These are phyloP conservation scores for Oegoconia quadripuncta DNA, from an alignment of 2,888 invertebrate species.

Conservation along the genomic window DNA sequence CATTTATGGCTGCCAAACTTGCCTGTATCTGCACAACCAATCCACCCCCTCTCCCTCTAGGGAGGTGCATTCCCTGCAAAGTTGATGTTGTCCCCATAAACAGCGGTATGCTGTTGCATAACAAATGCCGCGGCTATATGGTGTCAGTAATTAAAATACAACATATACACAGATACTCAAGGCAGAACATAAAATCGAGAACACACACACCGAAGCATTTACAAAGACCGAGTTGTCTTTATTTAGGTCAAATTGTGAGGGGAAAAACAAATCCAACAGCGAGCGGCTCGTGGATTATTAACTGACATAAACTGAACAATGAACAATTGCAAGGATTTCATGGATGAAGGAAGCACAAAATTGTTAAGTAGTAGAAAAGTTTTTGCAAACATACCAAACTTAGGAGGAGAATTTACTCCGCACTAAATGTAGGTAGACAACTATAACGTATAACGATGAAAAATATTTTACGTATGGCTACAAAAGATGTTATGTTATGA, in stretches of 20 bases:
- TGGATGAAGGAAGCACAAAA: no score
- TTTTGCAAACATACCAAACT: no score
- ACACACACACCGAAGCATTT: background rate
- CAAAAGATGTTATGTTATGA: no score
- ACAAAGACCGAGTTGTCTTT: constrained; percentile 17
- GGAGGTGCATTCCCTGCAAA: constrained; percentile 29
- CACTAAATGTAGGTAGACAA: no score
- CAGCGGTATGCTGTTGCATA: no score
- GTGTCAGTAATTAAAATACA: constrained; percentile 12
- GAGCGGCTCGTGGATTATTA: no score
- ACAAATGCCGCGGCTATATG: constrained; percentile 12
- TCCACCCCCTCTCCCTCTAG: constrained; percentile 27
- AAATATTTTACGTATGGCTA: no score
- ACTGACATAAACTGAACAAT: no score
- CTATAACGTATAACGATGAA: no score
- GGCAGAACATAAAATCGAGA: background rate
- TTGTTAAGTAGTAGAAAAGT: no score
- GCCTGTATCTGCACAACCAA: constrained; percentile 43
- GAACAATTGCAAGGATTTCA: no score
- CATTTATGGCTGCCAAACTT: constrained; percentile 66
- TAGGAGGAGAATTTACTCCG: no score
- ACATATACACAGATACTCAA: background rate
- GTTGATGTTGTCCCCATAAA: constrained; percentile 30
- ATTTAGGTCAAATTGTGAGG: constrained; percentile 46
- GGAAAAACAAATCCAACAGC: constrained; percentile 32